Conservation (phyloP, 2,797 vertebrate species). For the Uromys caudimaculatus region DNA sequence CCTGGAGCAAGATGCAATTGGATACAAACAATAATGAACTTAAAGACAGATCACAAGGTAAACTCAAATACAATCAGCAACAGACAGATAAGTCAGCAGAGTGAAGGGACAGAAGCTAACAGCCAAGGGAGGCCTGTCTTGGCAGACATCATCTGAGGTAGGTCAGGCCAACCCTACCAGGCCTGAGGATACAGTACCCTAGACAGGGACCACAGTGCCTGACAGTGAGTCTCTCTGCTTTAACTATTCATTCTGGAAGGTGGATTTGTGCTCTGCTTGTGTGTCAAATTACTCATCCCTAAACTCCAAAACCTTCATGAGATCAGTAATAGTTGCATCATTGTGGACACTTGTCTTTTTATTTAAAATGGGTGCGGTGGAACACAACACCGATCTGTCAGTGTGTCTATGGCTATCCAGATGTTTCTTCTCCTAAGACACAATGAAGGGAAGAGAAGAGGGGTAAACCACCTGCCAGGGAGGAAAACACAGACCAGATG, state of each 20-base stretch:
- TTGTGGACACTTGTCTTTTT: neutral
- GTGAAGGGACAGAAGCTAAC: neutral
- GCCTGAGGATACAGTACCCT: neutral
- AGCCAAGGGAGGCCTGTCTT: neutral
- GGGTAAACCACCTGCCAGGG: constrained; percentile 65
- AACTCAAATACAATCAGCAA: neutral
- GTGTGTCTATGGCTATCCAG: constrained; percentile 43
- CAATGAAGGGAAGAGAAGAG: neutral
- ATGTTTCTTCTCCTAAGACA: constrained; percentile 54
- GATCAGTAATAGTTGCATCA: neutral
- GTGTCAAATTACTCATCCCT: neutral
- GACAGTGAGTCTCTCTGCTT: neutral
- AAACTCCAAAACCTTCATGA: neutral
- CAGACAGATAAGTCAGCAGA: neutral
- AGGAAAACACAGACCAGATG: constrained; percentile 85
- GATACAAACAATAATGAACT: neutral
- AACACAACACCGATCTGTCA: constrained; percentile 32
- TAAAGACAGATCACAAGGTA: neutral
- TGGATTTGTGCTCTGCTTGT: neutral
- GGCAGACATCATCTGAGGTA: neutral
- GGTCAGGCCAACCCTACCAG: neutral
- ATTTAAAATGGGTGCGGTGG: neutral
- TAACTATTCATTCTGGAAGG: neutral
- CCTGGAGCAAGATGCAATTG: neutral
- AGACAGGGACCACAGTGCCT: neutral